Percentiles rank a stretch among this genome's conserved stretches.
These are phyloP conservation scores for Trissolcus basalis DNA, from an alignment of 1,140 invertebrate genomes.

Conservation along the genomic window DNA sequence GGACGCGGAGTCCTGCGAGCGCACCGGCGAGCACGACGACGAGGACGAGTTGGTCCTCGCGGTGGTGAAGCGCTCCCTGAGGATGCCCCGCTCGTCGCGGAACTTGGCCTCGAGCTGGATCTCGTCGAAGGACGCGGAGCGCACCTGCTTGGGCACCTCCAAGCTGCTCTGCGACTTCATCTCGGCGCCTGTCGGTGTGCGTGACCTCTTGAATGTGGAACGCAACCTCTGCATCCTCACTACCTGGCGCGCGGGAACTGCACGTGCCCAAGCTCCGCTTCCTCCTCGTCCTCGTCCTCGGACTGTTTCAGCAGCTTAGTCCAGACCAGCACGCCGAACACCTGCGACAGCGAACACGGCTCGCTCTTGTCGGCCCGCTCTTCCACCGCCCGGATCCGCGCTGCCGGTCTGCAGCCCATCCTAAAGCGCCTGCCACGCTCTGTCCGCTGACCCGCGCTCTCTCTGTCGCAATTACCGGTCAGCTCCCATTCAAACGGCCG, in stretches of 20 bases:
- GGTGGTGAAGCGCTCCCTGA: conserved; percentile 17
- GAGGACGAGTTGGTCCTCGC: conserved; percentile 64
- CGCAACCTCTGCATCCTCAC: conserved; percentile 86
- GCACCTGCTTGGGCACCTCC: conserved; percentile 89
- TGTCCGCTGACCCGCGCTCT: neutral
- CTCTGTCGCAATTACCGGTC: neutral
- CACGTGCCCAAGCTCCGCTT: conserved; percentile 12
- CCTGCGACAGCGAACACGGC: conserved; percentile 50
- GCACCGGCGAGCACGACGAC: conserved; percentile 69
- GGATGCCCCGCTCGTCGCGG: conserved; percentile 58
- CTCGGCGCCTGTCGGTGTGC: conserved; percentile 89
- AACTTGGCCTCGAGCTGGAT: conserved; percentile 87
- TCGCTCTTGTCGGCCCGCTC: conserved; percentile 55
- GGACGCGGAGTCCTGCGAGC: conserved; percentile 69
- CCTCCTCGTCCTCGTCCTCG: conserved; percentile 36
- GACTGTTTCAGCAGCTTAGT: conserved; percentile 40
- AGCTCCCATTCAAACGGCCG: neutral
- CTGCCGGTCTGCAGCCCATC: conserved; percentile 70
- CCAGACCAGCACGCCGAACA: conserved; percentile 46
- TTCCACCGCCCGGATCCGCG: conserved; percentile 59
- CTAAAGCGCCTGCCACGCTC: conserved; percentile 60
- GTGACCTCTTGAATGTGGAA: conserved; percentile 89
- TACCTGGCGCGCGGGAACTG: conserved; percentile 49
- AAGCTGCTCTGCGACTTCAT: conserved; percentile 93
- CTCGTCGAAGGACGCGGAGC: conserved; percentile 90